Base-by-base conservation (phyloP, 2,888 invertebrate genomes). In the Chydorus sphaericus region DNA sequence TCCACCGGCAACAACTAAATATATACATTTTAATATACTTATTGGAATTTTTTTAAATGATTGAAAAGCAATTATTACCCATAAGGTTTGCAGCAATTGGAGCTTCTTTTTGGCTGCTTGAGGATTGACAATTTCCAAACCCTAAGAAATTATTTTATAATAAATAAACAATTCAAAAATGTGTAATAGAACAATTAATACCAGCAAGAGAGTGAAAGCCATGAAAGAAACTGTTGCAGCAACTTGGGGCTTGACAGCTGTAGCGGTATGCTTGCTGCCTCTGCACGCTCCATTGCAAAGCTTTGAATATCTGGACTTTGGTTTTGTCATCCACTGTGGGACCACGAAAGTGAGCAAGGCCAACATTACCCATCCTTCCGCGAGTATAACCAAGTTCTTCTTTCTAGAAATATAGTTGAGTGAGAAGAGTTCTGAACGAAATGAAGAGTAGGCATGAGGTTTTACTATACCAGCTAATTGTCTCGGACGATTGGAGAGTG, bases 271-370 rank as follows among this genome's bases (percentile, higher is more conserved):
- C 83, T 69, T 88, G 89, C 62, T 83, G 80, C 64, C 92, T 92
- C 69, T 91, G 91, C 44, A 96, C 69, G 72, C 93, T 94, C 73
- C 88, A 91, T 70, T 94, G 93, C 48, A 98, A 73, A 0, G 97
- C 93, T 74, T 98, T 98, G 58, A 96, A 97, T 70, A 99, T 97
- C 60, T 94, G 81, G 11, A 96, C 97, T 75, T 98, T 94, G 1
- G 98, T 98, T 75, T 98, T 98, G 68, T 97, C 94, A 72, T 99
- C 98, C 37, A 98, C 86, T 73, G 91, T 91, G 0, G 96, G 91
- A 61, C 92, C 76, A 11, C 97, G 78, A 54, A 97, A 85, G 61
- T 92, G 79, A 0, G 96, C 96, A 0, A 91, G 88, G 58, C 89
- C 88, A 0, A 88, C 82, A 71, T 93, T 94, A 55, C 94, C 94